These are phyloP conservation scores for Cantharis rustica DNA, from an alignment of 2,888 invertebrate species.

Conservation along the genomic window DNA sequence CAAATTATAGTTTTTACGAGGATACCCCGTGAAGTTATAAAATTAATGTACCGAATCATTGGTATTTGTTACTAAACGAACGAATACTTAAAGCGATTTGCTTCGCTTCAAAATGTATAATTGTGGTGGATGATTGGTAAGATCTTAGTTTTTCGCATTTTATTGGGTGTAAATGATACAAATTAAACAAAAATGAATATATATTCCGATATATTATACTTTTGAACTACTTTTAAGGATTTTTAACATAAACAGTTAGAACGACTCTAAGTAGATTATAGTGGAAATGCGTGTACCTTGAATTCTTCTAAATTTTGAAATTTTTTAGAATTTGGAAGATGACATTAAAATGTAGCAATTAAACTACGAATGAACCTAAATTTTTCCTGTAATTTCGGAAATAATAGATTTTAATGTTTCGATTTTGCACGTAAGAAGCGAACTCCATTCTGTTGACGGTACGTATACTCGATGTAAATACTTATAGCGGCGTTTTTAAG, in stretches of 20 bases:
- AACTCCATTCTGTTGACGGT: no score
- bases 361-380: no score
- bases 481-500: no score
- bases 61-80: not conserved
- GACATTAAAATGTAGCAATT: no score
- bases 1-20: not conserved
- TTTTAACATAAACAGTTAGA: not conserved
- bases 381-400: no score
- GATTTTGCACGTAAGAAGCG: no score
- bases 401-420: no score
- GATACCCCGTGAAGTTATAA: not conserved
- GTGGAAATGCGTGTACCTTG: no score
- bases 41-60: not conserved
- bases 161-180: not conserved
- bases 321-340: no score
- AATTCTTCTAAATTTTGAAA: no score
- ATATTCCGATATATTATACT: not conserved
- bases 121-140: not conserved
- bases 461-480: no score
- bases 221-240: not conserved
- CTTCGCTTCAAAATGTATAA: not conserved
- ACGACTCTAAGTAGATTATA: no score
- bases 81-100: not conserved
- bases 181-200: not conserved
- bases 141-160: not conserved